A percentile compares a stretch with the other conserved stretches of the same genome.
These are phyloP conservation scores for Rhinichthys osculus DNA, from an alignment of 2,797 vertebrate genomes.

Conservation along the genomic window DNA sequence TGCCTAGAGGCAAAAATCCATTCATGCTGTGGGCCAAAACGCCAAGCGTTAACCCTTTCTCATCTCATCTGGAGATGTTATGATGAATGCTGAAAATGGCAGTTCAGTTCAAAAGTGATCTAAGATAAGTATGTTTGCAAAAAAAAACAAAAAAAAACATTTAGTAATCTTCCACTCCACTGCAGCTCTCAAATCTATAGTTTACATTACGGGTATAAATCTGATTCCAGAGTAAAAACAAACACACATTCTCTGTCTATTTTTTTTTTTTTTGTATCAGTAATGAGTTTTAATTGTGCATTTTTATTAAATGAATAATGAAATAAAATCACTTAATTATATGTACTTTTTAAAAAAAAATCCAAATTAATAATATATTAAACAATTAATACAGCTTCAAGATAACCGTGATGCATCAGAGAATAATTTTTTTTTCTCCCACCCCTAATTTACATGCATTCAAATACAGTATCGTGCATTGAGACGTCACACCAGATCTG, in stretches of 20 bases:
- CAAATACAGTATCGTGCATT: neutral
- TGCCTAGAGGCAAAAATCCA: constrained; percentile 43
- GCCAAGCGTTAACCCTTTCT: constrained; percentile 18
- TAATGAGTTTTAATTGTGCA: neutral
- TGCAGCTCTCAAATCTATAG: neutral
- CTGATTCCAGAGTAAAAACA: neutral
- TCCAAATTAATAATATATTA: neutral
- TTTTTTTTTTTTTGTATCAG: no score
- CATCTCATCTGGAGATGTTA: constrained; percentile 3
- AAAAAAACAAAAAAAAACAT: neutral
- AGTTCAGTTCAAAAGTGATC: neutral
- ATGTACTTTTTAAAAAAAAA: neutral
- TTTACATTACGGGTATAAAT: neutral
- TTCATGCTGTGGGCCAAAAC: constrained; percentile 49
- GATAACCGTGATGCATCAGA: neutral
- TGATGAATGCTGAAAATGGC: neutral
- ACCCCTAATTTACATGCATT: neutral
- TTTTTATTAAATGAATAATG: neutral
- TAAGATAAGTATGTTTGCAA: neutral
- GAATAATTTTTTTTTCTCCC: neutral
- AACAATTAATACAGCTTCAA: neutral
- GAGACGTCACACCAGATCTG: neutral
- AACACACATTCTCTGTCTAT: neutral
- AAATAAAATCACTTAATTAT: no score
- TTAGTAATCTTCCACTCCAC: neutral